Evolutionary conservation across 1,140 invertebrate species (phyloP).

Genomic region (Polypedilum vanderplanki): DNA sequence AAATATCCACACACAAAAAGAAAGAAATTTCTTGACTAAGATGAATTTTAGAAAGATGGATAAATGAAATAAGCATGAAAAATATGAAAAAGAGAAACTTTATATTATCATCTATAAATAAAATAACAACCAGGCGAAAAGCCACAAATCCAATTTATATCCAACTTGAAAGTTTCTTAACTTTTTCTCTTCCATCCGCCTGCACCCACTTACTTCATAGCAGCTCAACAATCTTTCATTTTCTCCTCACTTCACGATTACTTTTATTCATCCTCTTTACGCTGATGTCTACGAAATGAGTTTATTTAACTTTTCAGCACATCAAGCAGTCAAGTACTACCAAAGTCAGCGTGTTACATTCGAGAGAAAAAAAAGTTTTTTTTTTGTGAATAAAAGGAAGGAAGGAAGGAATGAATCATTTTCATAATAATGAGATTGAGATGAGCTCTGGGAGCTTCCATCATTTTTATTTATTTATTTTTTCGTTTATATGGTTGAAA

Average conservation of each 20-base stretch:
- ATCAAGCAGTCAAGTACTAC: background rate
- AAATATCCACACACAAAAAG: too few relatives aligned
- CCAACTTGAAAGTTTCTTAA: constrained; percentile 5
- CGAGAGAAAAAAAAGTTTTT: background rate
- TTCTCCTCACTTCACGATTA: too few relatives aligned
- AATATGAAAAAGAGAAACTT: background rate
- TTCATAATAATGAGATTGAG: constrained; percentile 16
- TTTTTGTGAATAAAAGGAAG: background rate
- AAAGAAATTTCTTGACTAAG: too few relatives aligned
- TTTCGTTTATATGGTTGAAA: too few relatives aligned
- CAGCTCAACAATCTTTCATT: too few relatives aligned
- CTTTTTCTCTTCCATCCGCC: too few relatives aligned
- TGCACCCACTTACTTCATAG: too few relatives aligned
- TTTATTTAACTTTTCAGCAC: constrained; percentile 19
- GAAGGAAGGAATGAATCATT: constrained; percentile 6
- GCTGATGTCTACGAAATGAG: constrained; percentile 4
- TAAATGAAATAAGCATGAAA: constrained; percentile 2
- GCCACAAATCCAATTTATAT: constrained; percentile 12
- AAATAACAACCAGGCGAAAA: background rate
- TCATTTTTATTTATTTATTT: too few relatives aligned
- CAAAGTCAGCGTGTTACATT: background rate
- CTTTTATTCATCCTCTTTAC: background rate
- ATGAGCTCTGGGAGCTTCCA: background rate
- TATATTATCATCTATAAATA: constrained; percentile 4
- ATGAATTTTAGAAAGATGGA: background rate